Evolutionary conservation across 2,113 vertebrate species (phyloP).

Genomic region (Nyctibius bracteatus): DNA sequence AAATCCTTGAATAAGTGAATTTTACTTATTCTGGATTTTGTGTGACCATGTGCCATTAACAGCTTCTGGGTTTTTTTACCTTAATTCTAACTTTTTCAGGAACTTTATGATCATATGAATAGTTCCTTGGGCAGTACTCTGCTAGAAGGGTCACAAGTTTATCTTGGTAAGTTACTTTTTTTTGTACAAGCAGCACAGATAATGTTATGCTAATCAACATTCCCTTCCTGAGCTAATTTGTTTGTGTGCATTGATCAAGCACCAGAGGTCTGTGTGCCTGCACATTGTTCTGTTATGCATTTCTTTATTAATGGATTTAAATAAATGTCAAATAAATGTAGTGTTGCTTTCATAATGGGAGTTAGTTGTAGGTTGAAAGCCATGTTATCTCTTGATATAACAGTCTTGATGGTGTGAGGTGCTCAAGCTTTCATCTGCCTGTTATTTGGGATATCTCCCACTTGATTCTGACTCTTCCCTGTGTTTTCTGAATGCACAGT

Average conservation of each 20-base stretch:
- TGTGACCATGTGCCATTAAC: background rate
- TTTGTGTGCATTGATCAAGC: background rate
- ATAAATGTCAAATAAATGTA: background rate
- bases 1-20: background rate
- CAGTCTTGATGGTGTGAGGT: background rate
- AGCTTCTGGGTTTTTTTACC: background rate
- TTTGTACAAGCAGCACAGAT: background rate
- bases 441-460: background rate
- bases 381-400: background rate
- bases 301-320: background rate
- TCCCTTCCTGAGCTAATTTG: background rate
- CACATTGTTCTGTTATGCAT: background rate
- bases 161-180: slow-evolving; percentile 81
- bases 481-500: background rate
- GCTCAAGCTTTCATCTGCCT: background rate
- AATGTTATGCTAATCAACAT: background rate
- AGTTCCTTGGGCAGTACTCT: slow-evolving; percentile 83
- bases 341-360: background rate
- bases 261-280: background rate
- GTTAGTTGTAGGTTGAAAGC: background rate
- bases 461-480: background rate
- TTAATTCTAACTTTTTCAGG: slow-evolving; percentile 70
- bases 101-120: slow-evolving; percentile 98
- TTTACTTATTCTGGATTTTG: background rate
- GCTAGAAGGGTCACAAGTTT: slow-evolving; percentile 92